Percentiles rank a stretch among this genome's conserved stretches.
Conservation (phyloP, 2,888 invertebrate genomes). For the Drosophila maculinotata region DNA sequence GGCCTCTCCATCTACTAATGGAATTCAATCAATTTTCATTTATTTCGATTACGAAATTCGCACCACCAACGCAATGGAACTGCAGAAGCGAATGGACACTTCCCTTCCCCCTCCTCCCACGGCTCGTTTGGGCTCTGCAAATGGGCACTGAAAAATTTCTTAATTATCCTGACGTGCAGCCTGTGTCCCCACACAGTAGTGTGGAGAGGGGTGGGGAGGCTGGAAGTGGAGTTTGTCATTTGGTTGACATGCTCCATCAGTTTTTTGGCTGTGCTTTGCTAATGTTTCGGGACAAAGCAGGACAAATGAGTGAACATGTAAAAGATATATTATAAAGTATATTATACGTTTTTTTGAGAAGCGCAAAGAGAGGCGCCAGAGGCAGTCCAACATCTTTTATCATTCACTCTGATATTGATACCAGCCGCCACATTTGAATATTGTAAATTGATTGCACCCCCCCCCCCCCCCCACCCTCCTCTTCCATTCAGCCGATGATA, state of each 20-base stretch:
- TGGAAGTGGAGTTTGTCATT: conserved; percentile 1
- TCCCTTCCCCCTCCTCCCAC: background rate
- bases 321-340: conserved; percentile 1
- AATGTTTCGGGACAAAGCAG: conserved; percentile 66
- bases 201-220: background rate
- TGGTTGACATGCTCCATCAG: conserved; percentile 60
- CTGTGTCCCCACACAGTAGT: conserved; percentile 11
- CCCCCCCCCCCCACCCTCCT: no score
- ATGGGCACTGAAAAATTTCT: conserved; percentile 76
- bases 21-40: conserved; percentile 84
- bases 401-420: background rate
- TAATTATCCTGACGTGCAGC: conserved; percentile 75
- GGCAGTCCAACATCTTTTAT: background rate
- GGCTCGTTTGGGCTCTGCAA: conserved; percentile 26
- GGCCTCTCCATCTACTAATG: conserved; percentile 69
- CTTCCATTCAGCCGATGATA: conserved; percentile 8
- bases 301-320: conserved; percentile 56
- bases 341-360: conserved; percentile 1
- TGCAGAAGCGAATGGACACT: conserved; percentile 28
- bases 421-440: conserved; percentile 12
- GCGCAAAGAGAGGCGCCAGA: conserved; percentile 3
- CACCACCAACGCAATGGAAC: conserved; percentile 55
- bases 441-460: conserved; percentile 13
- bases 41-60: conserved; percentile 77
- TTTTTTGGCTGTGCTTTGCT: conserved; percentile 38